A percentile compares a stretch with the other conserved stretches of the same genome.
Conservation (phyloP, 1,140 invertebrate genomes). For the Helicoverpa zea region DNA sequence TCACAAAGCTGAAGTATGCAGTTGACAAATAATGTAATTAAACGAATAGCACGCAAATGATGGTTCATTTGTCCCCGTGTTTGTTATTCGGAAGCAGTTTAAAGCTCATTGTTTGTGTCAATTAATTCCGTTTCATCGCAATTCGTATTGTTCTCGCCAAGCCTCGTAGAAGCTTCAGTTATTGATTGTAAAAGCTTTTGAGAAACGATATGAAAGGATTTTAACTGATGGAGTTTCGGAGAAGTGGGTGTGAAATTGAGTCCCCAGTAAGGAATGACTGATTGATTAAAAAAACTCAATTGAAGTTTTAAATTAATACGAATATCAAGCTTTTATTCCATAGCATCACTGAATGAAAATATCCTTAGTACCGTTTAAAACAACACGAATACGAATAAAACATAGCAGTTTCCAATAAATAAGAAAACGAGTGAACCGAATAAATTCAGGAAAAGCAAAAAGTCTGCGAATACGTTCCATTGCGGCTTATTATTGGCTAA, state of each 20-base stretch:
- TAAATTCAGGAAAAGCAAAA: slow-evolving; percentile 1
- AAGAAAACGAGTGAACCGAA: not conserved
- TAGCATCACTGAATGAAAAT: no score
- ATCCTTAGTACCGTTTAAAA: no score
- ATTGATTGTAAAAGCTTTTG: not conserved
- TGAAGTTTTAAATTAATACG: no score
- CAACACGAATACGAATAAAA: not conserved
- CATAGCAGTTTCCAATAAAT: not conserved
- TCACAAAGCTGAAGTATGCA: not conserved
- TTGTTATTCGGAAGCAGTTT: slow-evolving; percentile 18
- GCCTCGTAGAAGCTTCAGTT: not conserved
- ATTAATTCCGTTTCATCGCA: slow-evolving; percentile 14
- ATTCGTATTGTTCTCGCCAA: not conserved
- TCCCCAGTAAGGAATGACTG: no score
- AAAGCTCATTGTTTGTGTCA: slow-evolving; percentile 10
- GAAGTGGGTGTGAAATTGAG: not conserved
- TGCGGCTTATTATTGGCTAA: slow-evolving; percentile 36
- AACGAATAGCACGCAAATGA: slow-evolving; percentile 25
- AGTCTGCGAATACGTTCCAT: slow-evolving; percentile 23
- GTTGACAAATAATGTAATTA: slow-evolving; percentile 23
- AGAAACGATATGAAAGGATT: not conserved
- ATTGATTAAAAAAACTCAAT: no score
- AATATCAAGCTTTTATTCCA: no score
- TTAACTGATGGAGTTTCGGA: not conserved
- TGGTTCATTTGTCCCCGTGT: not conserved